phyloP scores from a whole-genome alignment of 2,888 invertebrate genomes.

The Torymus texanus region DNA sequence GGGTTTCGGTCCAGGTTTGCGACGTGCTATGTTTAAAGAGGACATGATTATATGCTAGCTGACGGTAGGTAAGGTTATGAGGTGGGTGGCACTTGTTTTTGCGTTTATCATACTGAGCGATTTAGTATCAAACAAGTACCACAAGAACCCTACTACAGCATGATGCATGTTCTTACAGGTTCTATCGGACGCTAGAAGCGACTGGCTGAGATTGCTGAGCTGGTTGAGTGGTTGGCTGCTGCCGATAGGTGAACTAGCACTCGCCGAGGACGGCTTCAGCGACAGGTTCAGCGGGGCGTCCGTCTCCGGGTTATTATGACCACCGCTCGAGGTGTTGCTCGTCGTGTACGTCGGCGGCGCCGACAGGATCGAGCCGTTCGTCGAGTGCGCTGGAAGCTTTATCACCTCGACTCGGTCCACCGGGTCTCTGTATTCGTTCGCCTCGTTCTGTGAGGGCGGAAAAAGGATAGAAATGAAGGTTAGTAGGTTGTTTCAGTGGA shows the following conservation, averaged over 20 bases:
- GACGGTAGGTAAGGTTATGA: too few relatives aligned
- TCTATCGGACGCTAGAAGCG: slow-evolving; percentile 75
- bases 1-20: slow-evolving; percentile 85
- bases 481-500: too few relatives aligned
- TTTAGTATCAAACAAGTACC: too few relatives aligned
- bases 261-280: slow-evolving; percentile 80
- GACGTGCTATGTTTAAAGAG: slow-evolving; percentile 77
- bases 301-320: slow-evolving; percentile 77
- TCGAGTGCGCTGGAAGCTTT: slow-evolving; percentile 81
- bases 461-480: not conserved
- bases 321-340: slow-evolving; percentile 67
- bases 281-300: slow-evolving; percentile 90
- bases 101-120: too few relatives aligned
- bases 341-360: slow-evolving; percentile 77
- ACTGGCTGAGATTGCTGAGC: slow-evolving; percentile 74
- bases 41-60: too few relatives aligned
- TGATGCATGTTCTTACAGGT: slow-evolving; percentile 75
- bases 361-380: slow-evolving; percentile 73
- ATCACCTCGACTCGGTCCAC: slow-evolving; percentile 88
- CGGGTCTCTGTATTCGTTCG: slow-evolving; percentile 64
- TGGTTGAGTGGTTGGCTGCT: slow-evolving; percentile 71
- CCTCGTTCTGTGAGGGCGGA: slow-evolving; percentile 40
- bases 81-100: too few relatives aligned
- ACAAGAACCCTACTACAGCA: too few relatives aligned
- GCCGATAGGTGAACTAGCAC: slow-evolving; percentile 68